Conservation (phyloP, 1,140 invertebrate genomes). For the Archegozetes longisetosus region DNA sequence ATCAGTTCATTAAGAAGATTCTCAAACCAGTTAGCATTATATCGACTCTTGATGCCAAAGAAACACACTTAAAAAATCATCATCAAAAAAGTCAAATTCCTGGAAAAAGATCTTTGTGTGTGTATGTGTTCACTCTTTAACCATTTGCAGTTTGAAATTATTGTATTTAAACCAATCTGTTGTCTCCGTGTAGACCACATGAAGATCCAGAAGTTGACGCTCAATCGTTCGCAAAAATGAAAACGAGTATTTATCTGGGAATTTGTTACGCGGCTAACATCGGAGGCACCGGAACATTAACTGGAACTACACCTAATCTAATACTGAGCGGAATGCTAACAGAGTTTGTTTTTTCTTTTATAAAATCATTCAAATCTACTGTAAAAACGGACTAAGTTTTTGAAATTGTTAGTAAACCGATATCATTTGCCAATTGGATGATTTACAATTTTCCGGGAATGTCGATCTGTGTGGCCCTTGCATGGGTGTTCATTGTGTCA, state of each 20-base stretch:
- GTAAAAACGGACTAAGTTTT: neutral
- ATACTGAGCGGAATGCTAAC: constrained; percentile 60
- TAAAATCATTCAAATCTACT: neutral
- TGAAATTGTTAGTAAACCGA: constrained; percentile 14
- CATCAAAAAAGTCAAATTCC: too few species aligned
- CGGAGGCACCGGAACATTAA: constrained; percentile 68
- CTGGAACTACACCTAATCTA: constrained; percentile 74
- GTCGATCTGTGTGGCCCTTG: constrained; percentile 49
- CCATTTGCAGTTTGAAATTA: too few species aligned
- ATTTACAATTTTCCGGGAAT: constrained; percentile 47
- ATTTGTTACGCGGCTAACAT: constrained; percentile 62
- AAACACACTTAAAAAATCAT: too few species aligned
- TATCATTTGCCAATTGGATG: constrained; percentile 63
- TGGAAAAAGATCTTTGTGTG: too few species aligned
- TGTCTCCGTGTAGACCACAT: too few species aligned
- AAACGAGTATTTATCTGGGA: constrained; percentile 36
- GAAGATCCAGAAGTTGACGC: too few species aligned
- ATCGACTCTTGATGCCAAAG: too few species aligned
- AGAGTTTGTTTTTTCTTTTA: constrained; percentile 30
- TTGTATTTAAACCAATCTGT: too few species aligned
- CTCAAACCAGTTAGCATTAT: too few species aligned
- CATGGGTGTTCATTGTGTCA: constrained; percentile 46
- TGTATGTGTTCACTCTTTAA: too few species aligned
- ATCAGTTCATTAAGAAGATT: too few species aligned
- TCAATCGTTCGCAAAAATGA: too few species aligned